phyloP scores from a whole-genome alignment of 2,797 vertebrate genomes.

The Aselliscus stoliczkanus region DNA sequence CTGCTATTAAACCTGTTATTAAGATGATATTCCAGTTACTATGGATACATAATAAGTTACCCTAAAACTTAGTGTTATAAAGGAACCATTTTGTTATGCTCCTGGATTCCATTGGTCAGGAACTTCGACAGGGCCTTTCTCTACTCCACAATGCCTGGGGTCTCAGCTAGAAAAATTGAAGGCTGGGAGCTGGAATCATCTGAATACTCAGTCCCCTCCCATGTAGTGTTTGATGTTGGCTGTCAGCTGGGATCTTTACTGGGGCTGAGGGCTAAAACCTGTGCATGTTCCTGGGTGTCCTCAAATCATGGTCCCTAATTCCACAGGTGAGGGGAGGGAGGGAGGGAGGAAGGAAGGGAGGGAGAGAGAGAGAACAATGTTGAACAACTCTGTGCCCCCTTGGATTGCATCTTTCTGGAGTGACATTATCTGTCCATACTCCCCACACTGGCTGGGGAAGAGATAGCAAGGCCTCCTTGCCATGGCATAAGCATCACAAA shows the following conservation, averaged over 20 bases:
- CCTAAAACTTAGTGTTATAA: background rate
- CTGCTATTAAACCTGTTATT: conserved; percentile 20
- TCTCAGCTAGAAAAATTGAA: background rate
- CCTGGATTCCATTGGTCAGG: background rate
- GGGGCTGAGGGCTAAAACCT: background rate
- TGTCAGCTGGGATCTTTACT: background rate
- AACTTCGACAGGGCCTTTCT: background rate
- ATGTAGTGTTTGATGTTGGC: background rate
- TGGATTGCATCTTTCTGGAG: background rate
- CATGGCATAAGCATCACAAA: background rate
- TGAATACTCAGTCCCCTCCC: background rate
- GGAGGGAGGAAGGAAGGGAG: fast-evolving
- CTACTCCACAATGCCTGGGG: background rate
- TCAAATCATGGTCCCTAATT: background rate
- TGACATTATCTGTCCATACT: background rate
- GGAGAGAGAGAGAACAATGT: background rate
- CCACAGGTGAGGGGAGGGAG: background rate
- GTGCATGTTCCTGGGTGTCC: background rate
- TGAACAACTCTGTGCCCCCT: background rate
- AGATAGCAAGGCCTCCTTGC: background rate
- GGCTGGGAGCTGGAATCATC: background rate
- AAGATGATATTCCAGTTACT: conserved; percentile 48
- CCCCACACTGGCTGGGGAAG: background rate
- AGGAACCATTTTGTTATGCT: background rate
- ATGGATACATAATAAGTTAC: conserved; percentile 39